Conservation (phyloP, 2,797 vertebrate genomes). For the Pseudomugil gertrudae region DNA sequence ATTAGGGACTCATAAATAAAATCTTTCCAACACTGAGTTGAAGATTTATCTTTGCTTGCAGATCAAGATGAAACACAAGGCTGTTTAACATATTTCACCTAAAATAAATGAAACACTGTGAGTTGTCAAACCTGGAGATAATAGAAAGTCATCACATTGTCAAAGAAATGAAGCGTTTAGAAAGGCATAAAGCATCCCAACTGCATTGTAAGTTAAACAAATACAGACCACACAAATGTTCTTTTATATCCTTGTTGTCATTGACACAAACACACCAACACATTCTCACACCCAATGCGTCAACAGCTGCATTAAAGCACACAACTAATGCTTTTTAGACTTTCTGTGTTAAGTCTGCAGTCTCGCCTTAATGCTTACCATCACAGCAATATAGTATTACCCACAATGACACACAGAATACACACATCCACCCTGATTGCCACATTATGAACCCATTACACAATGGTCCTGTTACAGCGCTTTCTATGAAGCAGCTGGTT, state of each 20-base stretch:
- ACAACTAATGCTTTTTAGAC: conserved; percentile 14
- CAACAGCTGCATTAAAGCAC: no score
- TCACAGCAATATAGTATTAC: conserved; percentile 16
- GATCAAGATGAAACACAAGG: neutral
- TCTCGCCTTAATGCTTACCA: conserved; percentile 12
- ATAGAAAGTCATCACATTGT: neutral
- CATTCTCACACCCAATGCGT: no score
- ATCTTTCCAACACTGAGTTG: neutral
- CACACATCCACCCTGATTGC: conserved; percentile 14
- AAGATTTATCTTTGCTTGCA: neutral
- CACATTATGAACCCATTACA: conserved; percentile 51
- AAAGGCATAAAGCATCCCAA: neutral
- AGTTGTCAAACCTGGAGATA: neutral
- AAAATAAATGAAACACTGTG: neutral
- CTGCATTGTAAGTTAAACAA: neutral
- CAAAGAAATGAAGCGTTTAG: neutral
- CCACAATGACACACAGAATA: conserved; percentile 16
- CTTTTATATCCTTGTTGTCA: neutral
- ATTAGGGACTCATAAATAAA: neutral
- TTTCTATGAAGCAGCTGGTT: conserved; percentile 45
- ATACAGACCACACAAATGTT: neutral
- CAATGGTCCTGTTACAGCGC: conserved; percentile 17
- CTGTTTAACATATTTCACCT: neutral
- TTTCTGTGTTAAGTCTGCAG: conserved; percentile 12
- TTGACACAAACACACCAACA: conserved; percentile 7